Conservation (phyloP, 2,888 invertebrate genomes). For the Zygaena filipendulae region DNA sequence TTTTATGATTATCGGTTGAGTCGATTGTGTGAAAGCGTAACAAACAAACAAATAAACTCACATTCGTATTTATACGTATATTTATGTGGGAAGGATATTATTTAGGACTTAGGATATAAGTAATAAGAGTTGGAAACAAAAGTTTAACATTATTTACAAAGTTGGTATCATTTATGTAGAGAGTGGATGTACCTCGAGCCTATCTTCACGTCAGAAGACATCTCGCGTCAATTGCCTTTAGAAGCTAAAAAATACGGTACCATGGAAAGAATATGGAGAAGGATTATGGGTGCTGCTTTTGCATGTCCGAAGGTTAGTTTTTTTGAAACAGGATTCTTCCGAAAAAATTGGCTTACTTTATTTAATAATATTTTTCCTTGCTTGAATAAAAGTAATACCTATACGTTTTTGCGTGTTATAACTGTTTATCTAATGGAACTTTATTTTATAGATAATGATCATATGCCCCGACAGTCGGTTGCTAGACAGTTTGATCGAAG, state of each 20-base stretch:
- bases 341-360: no score
- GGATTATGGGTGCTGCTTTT: conserved; percentile 77
- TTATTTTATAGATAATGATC: conserved; percentile 64
- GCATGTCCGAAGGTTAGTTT: conserved; percentile 74
- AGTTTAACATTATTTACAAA: no score
- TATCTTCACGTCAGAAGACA: conserved; percentile 85
- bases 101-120: no score
- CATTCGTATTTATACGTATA: no score
- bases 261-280: conserved; percentile 83
- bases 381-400: background rate
- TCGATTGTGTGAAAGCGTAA: no score
- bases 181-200: conserved; percentile 88
- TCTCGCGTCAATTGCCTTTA: conserved; percentile 79
- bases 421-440: background rate
- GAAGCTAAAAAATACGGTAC: conserved; percentile 83
- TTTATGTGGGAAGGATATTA: no score
- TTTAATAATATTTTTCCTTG: no score
- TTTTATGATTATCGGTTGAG: no score
- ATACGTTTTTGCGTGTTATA: background rate
- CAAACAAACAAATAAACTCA: no score
- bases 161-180: no score
- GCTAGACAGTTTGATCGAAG: conserved; percentile 76
- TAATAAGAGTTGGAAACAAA: no score
- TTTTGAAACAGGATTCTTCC: no score
- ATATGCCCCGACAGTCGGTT: conserved; percentile 73